Percentiles rank a stretch among this genome's conserved stretches.
These are phyloP conservation scores for Penaeus chinensis DNA, from an alignment of 1,140 invertebrate species.

Conservation along the genomic window DNA sequence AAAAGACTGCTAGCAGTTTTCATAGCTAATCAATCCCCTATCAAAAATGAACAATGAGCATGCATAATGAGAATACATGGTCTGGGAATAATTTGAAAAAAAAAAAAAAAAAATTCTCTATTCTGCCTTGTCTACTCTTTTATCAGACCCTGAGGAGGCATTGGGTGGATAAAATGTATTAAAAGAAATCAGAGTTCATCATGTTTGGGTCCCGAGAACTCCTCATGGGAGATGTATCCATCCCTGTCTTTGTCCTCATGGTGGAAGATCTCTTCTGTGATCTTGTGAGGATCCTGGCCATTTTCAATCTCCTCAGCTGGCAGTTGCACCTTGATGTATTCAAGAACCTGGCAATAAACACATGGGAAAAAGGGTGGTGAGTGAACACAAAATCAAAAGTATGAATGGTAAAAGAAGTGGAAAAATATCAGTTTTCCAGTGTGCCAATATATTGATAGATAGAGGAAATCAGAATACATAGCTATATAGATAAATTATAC, in stretches of 20 bases:
- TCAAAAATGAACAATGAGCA: no score
- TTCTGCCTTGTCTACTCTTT: no score
- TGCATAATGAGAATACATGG: no score
- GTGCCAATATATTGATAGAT: no score
- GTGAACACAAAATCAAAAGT: background rate
- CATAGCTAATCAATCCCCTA: no score
- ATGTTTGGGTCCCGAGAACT: conserved; percentile 96
- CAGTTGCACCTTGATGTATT: conserved; percentile 42
- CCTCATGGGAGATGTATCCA: conserved; percentile 93
- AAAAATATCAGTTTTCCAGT: background rate
- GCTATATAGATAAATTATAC: no score
- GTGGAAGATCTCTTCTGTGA: conserved; percentile 96
- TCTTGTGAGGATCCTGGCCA: conserved; percentile 73
- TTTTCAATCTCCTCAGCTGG: conserved; percentile 43
- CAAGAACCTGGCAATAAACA: conserved; percentile 31
- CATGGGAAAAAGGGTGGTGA: conserved; percentile 7
- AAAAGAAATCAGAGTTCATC: conserved; percentile 84
- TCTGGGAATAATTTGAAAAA: no score
- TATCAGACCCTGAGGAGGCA: no score
- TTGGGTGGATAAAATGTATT: no score
- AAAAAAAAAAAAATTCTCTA: no score
- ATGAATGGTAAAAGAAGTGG: background rate
- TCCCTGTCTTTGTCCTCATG: conserved; percentile 96
- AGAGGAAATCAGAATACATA: no score
- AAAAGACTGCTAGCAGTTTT: no score